phyloP scores from a whole-genome alignment of 2,113 vertebrate genomes.

The Pontoporia blainvillei region DNA sequence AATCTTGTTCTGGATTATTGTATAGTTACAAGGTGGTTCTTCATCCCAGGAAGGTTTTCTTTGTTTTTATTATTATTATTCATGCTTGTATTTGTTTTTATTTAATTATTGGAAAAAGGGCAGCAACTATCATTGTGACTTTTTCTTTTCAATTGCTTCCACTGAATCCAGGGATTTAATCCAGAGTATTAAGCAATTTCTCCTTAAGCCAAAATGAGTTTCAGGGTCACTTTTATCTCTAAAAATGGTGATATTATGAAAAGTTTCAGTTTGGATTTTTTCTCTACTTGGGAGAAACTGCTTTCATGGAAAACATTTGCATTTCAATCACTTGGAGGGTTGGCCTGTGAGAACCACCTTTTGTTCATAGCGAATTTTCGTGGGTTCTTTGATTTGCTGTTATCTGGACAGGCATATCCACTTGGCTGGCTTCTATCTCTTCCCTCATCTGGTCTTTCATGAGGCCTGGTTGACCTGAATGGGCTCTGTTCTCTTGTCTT shows the following conservation, averaged over 20 bases:
- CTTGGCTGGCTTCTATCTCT: background rate
- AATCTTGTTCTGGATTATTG: background rate
- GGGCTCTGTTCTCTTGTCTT: slow-evolving; percentile 23
- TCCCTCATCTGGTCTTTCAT: slow-evolving; percentile 45
- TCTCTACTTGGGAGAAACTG: background rate
- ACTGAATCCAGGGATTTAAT: background rate
- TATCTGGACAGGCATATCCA: slow-evolving; percentile 20
- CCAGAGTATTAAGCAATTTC: background rate
- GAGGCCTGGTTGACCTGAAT: background rate
- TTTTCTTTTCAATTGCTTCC: background rate
- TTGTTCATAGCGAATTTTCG: slow-evolving; percentile 27
- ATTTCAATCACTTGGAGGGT: background rate
- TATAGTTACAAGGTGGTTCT: background rate
- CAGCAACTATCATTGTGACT: background rate
- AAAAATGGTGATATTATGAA: background rate
- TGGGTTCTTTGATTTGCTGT: background rate
- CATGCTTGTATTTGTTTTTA: background rate
- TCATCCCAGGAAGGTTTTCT: background rate
- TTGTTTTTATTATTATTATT: background rate
- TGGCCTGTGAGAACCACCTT: background rate
- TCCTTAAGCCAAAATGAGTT: slow-evolving; percentile 1
- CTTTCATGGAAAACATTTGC: slow-evolving; percentile 7
- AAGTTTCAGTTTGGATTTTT: slow-evolving; percentile 4
- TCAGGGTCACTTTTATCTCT: background rate
- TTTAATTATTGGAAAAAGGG: background rate